phyloP scores from a whole-genome alignment of 2,113 vertebrate genomes.

The Dascyllus trimaculatus region DNA sequence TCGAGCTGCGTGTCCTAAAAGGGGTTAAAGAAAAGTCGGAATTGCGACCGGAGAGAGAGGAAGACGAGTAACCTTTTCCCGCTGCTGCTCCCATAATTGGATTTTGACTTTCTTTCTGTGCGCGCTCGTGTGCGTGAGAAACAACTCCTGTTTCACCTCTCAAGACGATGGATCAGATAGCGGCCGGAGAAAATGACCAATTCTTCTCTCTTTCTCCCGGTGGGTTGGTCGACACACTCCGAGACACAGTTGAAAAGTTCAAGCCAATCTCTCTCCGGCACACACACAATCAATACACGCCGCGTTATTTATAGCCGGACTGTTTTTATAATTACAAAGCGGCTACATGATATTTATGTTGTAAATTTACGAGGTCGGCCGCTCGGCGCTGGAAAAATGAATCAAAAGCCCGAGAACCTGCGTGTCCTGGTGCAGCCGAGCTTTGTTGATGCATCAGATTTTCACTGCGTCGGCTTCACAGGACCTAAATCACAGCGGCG shows the following conservation, averaged over 20 bases:
- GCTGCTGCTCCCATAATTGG: constrained; percentile 60
- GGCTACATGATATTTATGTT: constrained; percentile 37
- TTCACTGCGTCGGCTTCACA: too few species aligned
- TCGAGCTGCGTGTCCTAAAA: not conserved
- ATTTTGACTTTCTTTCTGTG: constrained; percentile 55
- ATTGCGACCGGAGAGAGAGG: constrained; percentile 15
- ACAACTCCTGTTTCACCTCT: constrained; percentile 40
- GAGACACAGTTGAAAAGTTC: constrained; percentile 60
- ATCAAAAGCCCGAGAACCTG: not conserved
- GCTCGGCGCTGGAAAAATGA: not conserved
- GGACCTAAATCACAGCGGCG: too few species aligned
- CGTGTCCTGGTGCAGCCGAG: not conserved
- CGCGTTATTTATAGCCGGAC: constrained; percentile 14
- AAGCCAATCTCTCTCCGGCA: constrained; percentile 13
- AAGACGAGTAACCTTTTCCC: constrained; percentile 53
- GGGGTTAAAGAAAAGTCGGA: constrained; percentile 14
- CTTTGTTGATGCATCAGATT: not conserved
- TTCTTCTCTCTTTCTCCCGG: constrained; percentile 29
- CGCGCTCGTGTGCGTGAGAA: constrained; percentile 1
- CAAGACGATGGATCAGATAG: constrained; percentile 64
- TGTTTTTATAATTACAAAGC: constrained; percentile 50
- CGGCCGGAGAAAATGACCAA: constrained; percentile 63
- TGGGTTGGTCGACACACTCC: constrained; percentile 26
- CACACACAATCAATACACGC: constrained; percentile 26
- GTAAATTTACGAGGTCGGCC: constrained; percentile 13